phyloP scores from a whole-genome alignment of 2,797 vertebrate genomes.

The Glyptemys insculpta region DNA sequence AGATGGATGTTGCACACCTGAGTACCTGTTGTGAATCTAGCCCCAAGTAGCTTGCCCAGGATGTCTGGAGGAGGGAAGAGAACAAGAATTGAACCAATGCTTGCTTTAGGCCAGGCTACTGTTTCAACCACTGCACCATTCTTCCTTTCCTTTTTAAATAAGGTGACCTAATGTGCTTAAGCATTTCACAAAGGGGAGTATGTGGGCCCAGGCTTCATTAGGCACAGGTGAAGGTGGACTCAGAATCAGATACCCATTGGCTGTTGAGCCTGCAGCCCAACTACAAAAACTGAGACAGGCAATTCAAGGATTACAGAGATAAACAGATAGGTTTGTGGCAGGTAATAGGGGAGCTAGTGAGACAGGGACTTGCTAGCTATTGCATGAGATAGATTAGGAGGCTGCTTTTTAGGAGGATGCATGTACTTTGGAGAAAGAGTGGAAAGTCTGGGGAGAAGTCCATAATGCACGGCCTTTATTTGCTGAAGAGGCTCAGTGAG shows the following conservation, averaged over 20 bases:
- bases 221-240: background rate
- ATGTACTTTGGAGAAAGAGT: background rate
- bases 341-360: background rate
- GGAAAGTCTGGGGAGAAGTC: background rate
- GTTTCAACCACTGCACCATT: background rate
- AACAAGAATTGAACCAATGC: background rate
- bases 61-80: background rate
- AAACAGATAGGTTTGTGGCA: background rate
- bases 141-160: background rate
- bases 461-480: background rate
- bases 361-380: background rate
- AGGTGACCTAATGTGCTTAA: background rate
- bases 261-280: background rate
- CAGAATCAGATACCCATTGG: background rate
- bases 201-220: background rate
- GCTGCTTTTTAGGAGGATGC: background rate
- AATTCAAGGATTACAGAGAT: too few species aligned
- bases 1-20: background rate
- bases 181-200: background rate
- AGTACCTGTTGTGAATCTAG: background rate
- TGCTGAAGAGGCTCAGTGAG: slow-evolving; percentile 9
- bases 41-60: background rate
- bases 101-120: background rate
- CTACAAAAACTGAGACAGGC: background rate
- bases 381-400: background rate